These are phyloP conservation scores for Myrmecobius fasciatus DNA, from an alignment of 2,113 vertebrate genomes.

Conservation along the genomic window DNA sequence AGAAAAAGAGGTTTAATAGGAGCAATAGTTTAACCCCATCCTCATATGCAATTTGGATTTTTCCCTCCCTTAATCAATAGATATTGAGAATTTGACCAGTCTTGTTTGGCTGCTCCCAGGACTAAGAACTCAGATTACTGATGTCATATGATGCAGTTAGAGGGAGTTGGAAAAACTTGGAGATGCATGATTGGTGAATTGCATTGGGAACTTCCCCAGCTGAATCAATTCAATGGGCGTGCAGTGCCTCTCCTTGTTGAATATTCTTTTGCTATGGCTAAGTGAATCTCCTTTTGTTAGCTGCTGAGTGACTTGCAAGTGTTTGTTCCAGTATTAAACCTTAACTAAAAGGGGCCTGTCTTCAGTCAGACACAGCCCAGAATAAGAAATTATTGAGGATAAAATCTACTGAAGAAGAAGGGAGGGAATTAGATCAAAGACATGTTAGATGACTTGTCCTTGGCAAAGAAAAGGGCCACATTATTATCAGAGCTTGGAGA, in stretches of 20 bases:
- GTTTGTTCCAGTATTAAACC: neutral
- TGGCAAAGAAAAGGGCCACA: neutral
- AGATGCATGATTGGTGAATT: neutral
- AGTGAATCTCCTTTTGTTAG: neutral
- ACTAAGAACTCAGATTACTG: neutral
- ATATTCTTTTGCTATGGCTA: neutral
- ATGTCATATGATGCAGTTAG: neutral
- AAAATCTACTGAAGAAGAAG: neutral
- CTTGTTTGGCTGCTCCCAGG: neutral
- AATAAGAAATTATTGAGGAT: neutral
- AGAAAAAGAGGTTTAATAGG: neutral
- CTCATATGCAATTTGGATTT: neutral
- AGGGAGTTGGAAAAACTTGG: neutral
- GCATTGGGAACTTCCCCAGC: neutral
- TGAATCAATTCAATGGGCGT: neutral
- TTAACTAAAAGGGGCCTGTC: neutral
- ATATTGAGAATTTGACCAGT: neutral
- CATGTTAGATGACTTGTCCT: neutral
- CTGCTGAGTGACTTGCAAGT: neutral
- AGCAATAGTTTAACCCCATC: neutral
- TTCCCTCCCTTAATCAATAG: neutral
- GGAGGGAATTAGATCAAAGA: neutral
- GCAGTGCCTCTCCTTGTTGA: neutral
- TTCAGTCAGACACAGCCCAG: neutral
- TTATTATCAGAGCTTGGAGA: neutral